phyloP scores from a whole-genome alignment of 2,113 vertebrate species.

The Tautogolabrus adspersus region DNA sequence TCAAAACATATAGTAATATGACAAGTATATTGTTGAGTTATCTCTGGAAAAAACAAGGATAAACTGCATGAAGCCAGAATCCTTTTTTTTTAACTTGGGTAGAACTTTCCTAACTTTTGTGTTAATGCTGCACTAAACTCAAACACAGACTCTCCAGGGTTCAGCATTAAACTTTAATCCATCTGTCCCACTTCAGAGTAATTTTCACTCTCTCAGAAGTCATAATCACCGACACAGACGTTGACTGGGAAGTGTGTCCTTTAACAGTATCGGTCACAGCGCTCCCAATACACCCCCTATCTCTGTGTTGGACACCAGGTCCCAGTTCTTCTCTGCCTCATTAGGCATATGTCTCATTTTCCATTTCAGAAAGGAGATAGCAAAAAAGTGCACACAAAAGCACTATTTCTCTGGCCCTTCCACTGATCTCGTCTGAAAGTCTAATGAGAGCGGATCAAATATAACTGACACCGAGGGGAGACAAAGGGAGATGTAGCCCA shows the following conservation, averaged over 20 bases:
- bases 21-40: background rate
- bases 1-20: background rate
- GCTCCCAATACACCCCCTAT: constrained; percentile 54
- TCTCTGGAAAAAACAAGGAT: background rate
- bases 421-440: constrained; percentile 77
- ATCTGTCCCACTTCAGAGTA: constrained; percentile 65
- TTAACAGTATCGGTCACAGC: constrained; percentile 52
- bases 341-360: constrained; percentile 86
- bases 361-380: constrained; percentile 79
- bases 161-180: constrained; percentile 66
- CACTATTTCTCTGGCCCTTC: constrained; percentile 75
- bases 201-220: constrained; percentile 58
- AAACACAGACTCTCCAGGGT: constrained; percentile 28
- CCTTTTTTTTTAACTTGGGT: constrained; percentile 7
- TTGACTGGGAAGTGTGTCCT: constrained; percentile 66
- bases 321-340: constrained; percentile 75
- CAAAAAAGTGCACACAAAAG: constrained; percentile 80
- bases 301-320: constrained; percentile 37
- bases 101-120: constrained; percentile 59
- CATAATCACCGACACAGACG: constrained; percentile 48
- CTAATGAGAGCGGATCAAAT: constrained; percentile 83
- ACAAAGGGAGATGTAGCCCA: constrained; percentile 70
- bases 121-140: constrained; percentile 49
- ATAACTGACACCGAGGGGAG: constrained; percentile 73
- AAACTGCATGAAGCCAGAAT: background rate